Base-by-base conservation (phyloP, 2,797 vertebrate species). In the Champsocephalus esox region DNA sequence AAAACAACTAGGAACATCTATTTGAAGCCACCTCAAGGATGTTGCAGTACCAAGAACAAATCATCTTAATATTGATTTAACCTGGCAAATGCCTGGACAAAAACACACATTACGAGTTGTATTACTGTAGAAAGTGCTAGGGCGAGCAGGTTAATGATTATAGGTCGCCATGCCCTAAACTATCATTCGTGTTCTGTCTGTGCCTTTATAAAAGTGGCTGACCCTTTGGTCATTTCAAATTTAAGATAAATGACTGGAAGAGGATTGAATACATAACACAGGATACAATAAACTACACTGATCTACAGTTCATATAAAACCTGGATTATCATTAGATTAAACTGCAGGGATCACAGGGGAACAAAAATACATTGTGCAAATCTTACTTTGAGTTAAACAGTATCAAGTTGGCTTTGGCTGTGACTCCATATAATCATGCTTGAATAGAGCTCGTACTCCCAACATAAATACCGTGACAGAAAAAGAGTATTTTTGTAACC, bases 401-500 rank as follows among this genome's bases (percentile, higher is more conserved):
- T 51, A n/a, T 60, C n/a, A 58, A 45, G 16, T 48, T 38, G 12
- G 34, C 19, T 71, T 61, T 67, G 46, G 60, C 72, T 57, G n/a
- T 34, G 51, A 63, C 16, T 73, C 63, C 16, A 70, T 57, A 57
- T 13, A 49, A 65, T n/a, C 24, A 54, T 28, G 46, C 21, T 21
- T 71, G 65, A 79, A 72, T 16, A 46, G 44, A 65, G 12, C n/a
- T 41, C 28, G 19, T 43, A 54, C 24, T 56, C 48, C 55, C n/a
- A 73, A 51, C 50, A 76, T 70, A 38, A 73, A 54, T 64, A 71
- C 51, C n/a, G 19, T 74, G 45, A 72, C 74, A 72, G 44, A 58
- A 63, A 56, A 63, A 49, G 60, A 67, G 44, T 86, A 79, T 83
- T 89, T 89, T 84, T 77, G 54, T 49, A 89, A 72, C 60, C 59